A percentile compares a stretch with the other conserved stretches of the same genome.
phyloP scores from a whole-genome alignment of 2,113 vertebrate genomes.

The western clawed frog (Xenopus tropicalis) region DNA sequence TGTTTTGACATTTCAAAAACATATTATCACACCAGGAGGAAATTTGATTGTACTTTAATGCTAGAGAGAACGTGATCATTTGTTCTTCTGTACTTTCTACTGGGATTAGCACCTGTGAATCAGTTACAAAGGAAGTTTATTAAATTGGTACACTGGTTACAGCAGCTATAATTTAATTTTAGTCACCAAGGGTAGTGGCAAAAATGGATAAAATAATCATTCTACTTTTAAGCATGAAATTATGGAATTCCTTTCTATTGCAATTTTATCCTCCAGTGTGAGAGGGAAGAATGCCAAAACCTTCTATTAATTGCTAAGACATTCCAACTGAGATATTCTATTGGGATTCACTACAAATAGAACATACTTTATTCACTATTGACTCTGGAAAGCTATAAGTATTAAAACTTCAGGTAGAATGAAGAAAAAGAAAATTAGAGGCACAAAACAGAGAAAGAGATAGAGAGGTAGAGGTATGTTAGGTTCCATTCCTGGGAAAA shows the following conservation, averaged over 20 bases:
- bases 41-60: conserved; percentile 6
- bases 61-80: conserved; percentile 18
- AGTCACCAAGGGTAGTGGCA: conserved; percentile 27
- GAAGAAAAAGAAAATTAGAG: no score
- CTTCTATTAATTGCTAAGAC: conserved; percentile 20
- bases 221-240: conserved; percentile 31
- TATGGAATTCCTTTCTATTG: conserved; percentile 31
- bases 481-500: no score
- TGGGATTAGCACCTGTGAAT: conserved; percentile 34
- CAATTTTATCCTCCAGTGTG: conserved; percentile 7
- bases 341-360: conserved; percentile 1
- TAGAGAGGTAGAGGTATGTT: no score
- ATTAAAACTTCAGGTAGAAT: no score
- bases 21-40: conserved; percentile 22
- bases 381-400: no score
- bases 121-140: conserved; percentile 27
- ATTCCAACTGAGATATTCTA: conserved; percentile 1
- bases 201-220: conserved; percentile 40
- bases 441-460: no score
- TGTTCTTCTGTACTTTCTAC: conserved; percentile 13
- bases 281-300: conserved; percentile 16
- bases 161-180: conserved; percentile 41
- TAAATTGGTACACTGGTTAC: conserved; percentile 28
- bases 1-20: conserved; percentile 27
- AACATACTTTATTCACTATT: background rate